Conservation (phyloP, 2,888 invertebrate genomes). For the Charanyca ferruginea region DNA sequence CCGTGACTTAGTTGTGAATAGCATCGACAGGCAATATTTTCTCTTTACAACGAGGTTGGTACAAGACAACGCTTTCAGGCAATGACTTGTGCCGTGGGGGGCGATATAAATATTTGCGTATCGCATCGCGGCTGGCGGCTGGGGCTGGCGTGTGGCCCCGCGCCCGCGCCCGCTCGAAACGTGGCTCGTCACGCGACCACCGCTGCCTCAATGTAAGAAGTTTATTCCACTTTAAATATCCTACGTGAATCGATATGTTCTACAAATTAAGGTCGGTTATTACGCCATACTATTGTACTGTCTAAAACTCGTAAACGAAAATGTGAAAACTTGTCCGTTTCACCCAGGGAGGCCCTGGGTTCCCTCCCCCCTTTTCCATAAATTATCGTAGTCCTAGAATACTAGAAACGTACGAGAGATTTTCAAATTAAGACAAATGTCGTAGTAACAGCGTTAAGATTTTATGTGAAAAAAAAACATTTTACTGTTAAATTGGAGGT, state of each 20-base stretch:
- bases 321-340: slow-evolving; percentile 26
- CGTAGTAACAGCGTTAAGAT: background rate
- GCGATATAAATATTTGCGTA: slow-evolving; percentile 87
- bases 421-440: slow-evolving; percentile 16
- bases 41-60: slow-evolving; percentile 76
- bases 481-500: slow-evolving; percentile 6
- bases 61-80: slow-evolving; percentile 89
- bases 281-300: slow-evolving; percentile 34
- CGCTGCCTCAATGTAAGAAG: slow-evolving; percentile 76
- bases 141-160: slow-evolving; percentile 64
- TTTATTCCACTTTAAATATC: slow-evolving; percentile 83
- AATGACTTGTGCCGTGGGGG: slow-evolving; percentile 81
- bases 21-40: slow-evolving; percentile 85
- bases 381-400: slow-evolving; percentile 25
- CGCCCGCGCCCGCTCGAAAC: slow-evolving; percentile 70
- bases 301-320: slow-evolving; percentile 32
- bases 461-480: slow-evolving; percentile 19
- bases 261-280: slow-evolving; percentile 71
- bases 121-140: slow-evolving; percentile 73
- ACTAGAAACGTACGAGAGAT: slow-evolving; percentile 25
- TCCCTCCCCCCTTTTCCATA: no score
- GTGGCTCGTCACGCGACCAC: slow-evolving; percentile 81
- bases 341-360: slow-evolving; percentile 17
- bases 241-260: slow-evolving; percentile 77
- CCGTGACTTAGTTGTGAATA: slow-evolving; percentile 80